Evolutionary conservation across 2,797 vertebrate species (phyloP).

Genomic region (Pristis pectinata): DNA sequence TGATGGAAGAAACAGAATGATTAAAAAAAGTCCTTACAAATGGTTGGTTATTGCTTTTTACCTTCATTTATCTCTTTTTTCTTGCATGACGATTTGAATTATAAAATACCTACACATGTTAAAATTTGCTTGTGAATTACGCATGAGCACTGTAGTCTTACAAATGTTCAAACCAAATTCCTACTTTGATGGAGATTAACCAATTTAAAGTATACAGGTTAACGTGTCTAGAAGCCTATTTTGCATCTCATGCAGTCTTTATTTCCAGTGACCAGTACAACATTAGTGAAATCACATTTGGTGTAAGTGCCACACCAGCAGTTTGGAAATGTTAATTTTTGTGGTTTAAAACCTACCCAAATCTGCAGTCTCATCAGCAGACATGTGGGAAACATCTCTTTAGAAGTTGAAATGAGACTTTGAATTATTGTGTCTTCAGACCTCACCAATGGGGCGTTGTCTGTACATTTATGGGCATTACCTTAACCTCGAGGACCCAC

Average conservation of each 20-base stretch:
- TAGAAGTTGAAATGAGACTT: background rate
- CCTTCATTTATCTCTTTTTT: background rate
- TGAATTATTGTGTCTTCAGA: slow-evolving; percentile 33
- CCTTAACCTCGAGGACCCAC: slow-evolving; percentile 34
- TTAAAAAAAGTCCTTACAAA: background rate
- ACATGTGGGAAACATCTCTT: background rate
- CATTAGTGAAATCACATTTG: background rate
- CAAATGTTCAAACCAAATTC: slow-evolving; percentile 6
- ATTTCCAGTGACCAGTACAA: slow-evolving; percentile 24
- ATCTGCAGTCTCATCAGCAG: background rate
- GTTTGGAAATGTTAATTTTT: background rate
- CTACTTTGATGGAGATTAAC: background rate
- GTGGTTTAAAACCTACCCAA: background rate
- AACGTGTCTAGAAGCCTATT: background rate
- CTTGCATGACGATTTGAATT: background rate
- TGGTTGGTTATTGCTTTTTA: background rate
- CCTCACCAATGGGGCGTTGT: background rate
- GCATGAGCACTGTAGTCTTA: background rate
- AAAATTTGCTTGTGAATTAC: background rate
- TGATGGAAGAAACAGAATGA: background rate
- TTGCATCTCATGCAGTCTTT: background rate
- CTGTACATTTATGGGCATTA: slow-evolving; percentile 30
- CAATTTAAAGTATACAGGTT: slow-evolving; percentile 8
- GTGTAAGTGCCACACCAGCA: background rate
- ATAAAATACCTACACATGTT: background rate